phyloP scores from a whole-genome alignment of 1,140 invertebrate species.

The Drosophila azteca region DNA sequence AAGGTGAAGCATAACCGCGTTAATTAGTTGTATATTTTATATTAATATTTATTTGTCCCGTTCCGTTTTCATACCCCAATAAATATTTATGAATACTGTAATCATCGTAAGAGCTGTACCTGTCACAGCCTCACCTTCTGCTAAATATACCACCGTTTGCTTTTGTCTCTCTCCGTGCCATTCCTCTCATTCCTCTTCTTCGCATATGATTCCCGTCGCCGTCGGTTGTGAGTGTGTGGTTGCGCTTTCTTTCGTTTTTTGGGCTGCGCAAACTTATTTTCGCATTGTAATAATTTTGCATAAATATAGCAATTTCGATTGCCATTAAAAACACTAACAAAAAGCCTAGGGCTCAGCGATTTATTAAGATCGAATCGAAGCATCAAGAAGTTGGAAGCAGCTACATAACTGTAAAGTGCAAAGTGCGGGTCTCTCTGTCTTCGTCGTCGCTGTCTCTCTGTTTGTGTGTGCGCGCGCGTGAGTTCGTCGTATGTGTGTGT shows the following conservation, averaged over 20 bases:
- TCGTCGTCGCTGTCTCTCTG: slow-evolving; percentile 7
- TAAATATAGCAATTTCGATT: slow-evolving; percentile 64
- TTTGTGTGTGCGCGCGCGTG: slow-evolving; percentile 17
- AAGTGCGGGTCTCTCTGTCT: slow-evolving; percentile 24
- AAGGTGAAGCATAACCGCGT: no score
- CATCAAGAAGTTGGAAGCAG: slow-evolving; percentile 10
- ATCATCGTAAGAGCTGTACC: no score
- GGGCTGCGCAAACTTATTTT: slow-evolving; percentile 63
- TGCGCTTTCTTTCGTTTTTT: slow-evolving; percentile 59
- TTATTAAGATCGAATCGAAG: slow-evolving; percentile 2
- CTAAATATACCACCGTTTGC: not conserved
- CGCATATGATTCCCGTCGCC: slow-evolving; percentile 54
- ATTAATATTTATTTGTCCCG: no score
- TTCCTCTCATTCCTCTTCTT: slow-evolving; percentile 58
- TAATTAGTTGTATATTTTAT: no score
- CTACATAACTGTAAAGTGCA: slow-evolving; percentile 49
- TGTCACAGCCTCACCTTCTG: no score
- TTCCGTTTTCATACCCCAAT: no score
- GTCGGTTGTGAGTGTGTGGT: slow-evolving; percentile 53
- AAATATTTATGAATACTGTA: no score
- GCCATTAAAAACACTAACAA: slow-evolving; percentile 29
- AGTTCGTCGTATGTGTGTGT: slow-evolving; percentile 8
- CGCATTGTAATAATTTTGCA: slow-evolving; percentile 64
- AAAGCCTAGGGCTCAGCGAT: slow-evolving; percentile 1
- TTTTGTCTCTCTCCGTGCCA: slow-evolving; percentile 24